A percentile compares a stretch with the other conserved stretches of the same genome.
phyloP scores from a whole-genome alignment of 2,888 invertebrate genomes.

The Synanthedon myopaeformis region DNA sequence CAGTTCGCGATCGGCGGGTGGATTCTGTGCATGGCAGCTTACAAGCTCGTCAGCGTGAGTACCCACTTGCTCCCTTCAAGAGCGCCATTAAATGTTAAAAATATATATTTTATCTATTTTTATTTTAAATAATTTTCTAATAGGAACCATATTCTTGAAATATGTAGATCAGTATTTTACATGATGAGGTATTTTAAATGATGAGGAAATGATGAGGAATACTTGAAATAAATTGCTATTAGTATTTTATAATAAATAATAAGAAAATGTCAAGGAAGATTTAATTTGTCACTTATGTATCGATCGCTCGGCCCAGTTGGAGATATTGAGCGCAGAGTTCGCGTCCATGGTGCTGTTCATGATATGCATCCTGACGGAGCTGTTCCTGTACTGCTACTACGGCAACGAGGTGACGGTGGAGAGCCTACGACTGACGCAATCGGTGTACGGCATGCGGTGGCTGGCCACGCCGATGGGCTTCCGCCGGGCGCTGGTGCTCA shows the following conservation, averaged over 20 bases:
- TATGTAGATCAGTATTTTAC: too few species aligned
- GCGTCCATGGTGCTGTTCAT: slow-evolving; percentile 65
- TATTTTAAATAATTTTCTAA: not conserved
- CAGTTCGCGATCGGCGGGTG: slow-evolving; percentile 57
- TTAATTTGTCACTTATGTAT: too few species aligned
- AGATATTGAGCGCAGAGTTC: slow-evolving; percentile 49
- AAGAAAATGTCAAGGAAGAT: too few species aligned
- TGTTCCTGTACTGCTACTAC: slow-evolving; percentile 69
- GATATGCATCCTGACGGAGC: slow-evolving; percentile 63
- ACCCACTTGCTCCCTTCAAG: not conserved
- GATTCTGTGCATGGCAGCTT: slow-evolving; percentile 61
- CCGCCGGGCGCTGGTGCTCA: slow-evolving; percentile 19
- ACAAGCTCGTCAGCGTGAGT: slow-evolving; percentile 50
- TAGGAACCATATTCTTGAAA: too few species aligned
- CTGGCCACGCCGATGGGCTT: slow-evolving; percentile 12
- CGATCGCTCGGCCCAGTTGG: slow-evolving; percentile 21
- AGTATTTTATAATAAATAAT: too few species aligned
- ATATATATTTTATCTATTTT: not conserved
- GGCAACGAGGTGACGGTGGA: slow-evolving; percentile 68
- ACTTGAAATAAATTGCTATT: too few species aligned
- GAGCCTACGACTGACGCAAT: slow-evolving; percentile 47
- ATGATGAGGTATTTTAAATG: too few species aligned
- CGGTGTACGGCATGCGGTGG: slow-evolving; percentile 50
- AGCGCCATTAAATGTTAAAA: not conserved
- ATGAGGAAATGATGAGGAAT: too few species aligned